Evolutionary conservation across 2,113 vertebrate species (phyloP).

Genomic region (Podarcis cretensis): DNA sequence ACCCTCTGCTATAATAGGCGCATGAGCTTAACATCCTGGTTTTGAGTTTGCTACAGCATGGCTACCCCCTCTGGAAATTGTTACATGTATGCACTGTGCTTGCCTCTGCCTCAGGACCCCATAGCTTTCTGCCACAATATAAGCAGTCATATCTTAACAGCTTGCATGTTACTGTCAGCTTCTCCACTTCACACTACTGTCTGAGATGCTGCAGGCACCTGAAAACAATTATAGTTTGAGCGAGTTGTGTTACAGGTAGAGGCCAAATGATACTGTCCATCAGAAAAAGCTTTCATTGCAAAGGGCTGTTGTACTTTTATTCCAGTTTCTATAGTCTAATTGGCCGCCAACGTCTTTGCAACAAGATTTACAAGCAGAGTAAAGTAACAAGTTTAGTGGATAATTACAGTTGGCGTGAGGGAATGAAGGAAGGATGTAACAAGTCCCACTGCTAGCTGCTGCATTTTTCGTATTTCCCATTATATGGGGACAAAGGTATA

Average conservation of each 20-base stretch:
- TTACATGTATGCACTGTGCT: no score
- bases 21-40: no score
- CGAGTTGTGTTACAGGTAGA: background rate
- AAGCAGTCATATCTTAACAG: background rate
- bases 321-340: background rate
- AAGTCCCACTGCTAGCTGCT: background rate
- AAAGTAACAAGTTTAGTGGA: background rate
- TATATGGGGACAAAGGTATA: constrained; percentile 26
- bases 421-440: background rate
- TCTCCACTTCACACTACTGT: background rate
- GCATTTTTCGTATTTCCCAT: background rate
- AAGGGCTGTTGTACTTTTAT: background rate
- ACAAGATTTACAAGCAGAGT: background rate
- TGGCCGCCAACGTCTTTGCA: background rate
- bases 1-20: background rate
- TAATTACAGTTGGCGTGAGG: background rate
- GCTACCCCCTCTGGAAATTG: no score
- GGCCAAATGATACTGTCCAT: background rate
- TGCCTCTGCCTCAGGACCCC: background rate
- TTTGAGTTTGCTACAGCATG: no score
- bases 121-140: background rate
- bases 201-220: background rate
- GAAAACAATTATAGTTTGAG: background rate
- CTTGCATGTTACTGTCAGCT: background rate
- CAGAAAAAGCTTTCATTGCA: background rate